Conservation (phyloP, 2,113 vertebrate species). For the Rhea americana region DNA sequence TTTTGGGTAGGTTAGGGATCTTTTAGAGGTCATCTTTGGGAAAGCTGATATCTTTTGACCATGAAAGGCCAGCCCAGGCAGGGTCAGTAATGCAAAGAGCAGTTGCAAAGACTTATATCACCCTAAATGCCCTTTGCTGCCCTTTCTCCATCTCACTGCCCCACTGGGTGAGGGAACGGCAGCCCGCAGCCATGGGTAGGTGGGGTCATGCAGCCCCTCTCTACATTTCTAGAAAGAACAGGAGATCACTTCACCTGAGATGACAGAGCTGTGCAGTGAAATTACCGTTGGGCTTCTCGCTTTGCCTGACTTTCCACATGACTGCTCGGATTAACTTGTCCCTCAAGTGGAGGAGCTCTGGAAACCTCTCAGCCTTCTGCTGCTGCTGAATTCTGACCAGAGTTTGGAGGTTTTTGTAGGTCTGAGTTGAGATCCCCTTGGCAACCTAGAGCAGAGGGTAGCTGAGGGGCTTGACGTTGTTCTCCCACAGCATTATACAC, state of each 20-base stretch:
- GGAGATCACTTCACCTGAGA: conserved; percentile 18
- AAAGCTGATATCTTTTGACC: fast-evolving
- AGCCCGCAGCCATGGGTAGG: fast-evolving
- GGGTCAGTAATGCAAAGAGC: neutral
- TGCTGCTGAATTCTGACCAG: conserved; percentile 56
- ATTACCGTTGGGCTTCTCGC: neutral
- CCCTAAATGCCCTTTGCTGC: neutral
- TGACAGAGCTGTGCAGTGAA: neutral
- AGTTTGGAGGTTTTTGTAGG: conserved; percentile 52
- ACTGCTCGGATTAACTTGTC: conserved; percentile 40
- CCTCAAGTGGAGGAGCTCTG: conserved; percentile 52
- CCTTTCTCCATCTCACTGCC: neutral
- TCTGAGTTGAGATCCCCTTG: conserved; percentile 64
- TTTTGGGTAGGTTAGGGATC: neutral
- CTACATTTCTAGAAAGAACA: neutral
- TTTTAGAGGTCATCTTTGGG: neutral
- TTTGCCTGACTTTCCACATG: conserved; percentile 17
- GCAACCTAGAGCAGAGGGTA: conserved; percentile 50
- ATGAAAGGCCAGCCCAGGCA: fast-evolving
- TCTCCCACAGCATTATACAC: fast-evolving
- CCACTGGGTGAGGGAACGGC: neutral
- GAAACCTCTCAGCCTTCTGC: conserved; percentile 53
- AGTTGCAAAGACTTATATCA: neutral
- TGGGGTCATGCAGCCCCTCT: fast-evolving
- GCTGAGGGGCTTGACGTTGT: neutral